Base-by-base conservation (phyloP, 2,113 vertebrate species). In the Cromileptes altivelis region DNA sequence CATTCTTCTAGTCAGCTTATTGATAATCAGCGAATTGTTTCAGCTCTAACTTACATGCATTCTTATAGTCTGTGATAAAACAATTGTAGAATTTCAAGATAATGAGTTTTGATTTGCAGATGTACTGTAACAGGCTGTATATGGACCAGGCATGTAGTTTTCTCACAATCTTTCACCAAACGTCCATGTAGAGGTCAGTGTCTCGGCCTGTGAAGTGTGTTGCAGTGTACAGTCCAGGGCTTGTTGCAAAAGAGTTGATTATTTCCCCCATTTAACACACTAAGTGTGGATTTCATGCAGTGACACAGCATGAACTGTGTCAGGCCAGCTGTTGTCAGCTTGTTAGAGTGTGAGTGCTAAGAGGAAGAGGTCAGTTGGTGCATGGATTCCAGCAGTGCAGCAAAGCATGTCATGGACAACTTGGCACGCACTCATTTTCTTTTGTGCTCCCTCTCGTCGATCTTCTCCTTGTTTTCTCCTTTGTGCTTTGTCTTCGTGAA, bases 371-470 rank as follows among this genome's bases (percentile, higher is more conserved):
- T 90, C 90, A 73, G 80, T 19, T 82, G 85, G 86, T 78, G 85
- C 88, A 79, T 71, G 76, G 88, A 94, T 93, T 95, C 91, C 92
- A 88, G 58, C 64, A 78, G 58, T 90, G 84, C 94, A 95, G 83
- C 64, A 91, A 88, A 89, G 92, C 94, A 88, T 92, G 89, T 91
- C 93, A 94, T 92, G 90, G 82, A 84, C 69, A 75, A 77, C 74
- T 94, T 91, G 88, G 89, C 90, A 37, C 73, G 62, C n/a, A 6
- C 58, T 75, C 77, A 1, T 58, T 45, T 60, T 53, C 50, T 52
- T 73, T 37, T 47, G 47, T 49, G 27, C 62, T 37, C 19, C 27
- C 56, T 72, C n/a, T 18, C 52, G 33, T 68, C 45, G 8, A 37
- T 56, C n/a, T 27, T 37, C 25, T 76, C 25, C 52, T 17, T 8